Evolutionary conservation across 1,140 invertebrate species (phyloP).

Genomic region (Megathymus violae): DNA sequence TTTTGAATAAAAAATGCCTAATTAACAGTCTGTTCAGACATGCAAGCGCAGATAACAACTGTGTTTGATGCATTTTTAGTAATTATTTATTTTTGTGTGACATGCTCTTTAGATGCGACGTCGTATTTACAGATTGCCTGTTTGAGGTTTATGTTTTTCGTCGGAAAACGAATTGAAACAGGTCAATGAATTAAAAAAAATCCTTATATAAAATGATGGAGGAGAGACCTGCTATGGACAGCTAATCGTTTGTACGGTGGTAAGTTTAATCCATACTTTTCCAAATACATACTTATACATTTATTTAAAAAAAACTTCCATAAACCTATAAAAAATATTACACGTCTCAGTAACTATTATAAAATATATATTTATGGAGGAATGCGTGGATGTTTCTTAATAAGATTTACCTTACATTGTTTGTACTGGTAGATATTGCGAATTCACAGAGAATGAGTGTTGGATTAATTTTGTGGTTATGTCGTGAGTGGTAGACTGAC

Average conservation of each 20-base stretch:
- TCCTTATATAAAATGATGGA: no score
- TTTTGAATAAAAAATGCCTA: constrained; percentile 31
- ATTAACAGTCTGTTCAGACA: constrained; percentile 30
- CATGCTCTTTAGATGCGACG: constrained; percentile 9
- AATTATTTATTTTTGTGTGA: constrained; percentile 26
- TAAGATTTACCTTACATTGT: neutral
- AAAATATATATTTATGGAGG: no score
- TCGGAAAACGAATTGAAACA: no score
- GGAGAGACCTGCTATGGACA: no score
- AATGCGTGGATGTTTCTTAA: neutral
- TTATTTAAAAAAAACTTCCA: no score
- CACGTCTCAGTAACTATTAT: no score
- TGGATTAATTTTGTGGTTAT: constrained; percentile 35
- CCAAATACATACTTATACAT: no score
- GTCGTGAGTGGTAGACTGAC: neutral
- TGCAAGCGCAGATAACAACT: constrained; percentile 29
- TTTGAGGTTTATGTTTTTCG: neutral
- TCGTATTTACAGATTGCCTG: constrained; percentile 12
- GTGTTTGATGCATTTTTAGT: constrained; percentile 22
- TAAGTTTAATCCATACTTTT: no score
- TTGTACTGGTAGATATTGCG: constrained; percentile 16
- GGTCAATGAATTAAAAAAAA: no score
- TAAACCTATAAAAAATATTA: no score
- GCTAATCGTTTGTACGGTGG: no score
- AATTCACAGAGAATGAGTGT: constrained; percentile 29